Conservation (phyloP, 2,888 invertebrate species). For the Volucella inflata region DNA sequence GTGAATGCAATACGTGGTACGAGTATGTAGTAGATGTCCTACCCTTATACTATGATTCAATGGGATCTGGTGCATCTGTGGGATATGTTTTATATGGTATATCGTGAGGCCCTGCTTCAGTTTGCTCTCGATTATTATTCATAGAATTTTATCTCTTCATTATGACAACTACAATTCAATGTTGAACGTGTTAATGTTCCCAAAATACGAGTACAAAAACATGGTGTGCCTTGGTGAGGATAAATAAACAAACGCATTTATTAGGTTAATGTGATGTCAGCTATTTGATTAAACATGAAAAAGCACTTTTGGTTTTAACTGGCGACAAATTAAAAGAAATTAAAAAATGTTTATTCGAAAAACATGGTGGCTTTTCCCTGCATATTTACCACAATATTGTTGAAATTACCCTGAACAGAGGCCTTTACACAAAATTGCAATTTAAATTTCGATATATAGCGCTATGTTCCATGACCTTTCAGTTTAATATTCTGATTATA, state of each 20-base stretch:
- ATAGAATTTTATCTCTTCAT: constrained; percentile 49
- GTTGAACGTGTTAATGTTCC: constrained; percentile 16
- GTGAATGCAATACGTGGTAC: constrained; percentile 15
- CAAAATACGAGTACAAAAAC: background rate
- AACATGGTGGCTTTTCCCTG: no score
- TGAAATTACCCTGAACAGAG: no score
- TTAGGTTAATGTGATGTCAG: constrained; percentile 15
- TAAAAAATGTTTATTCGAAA: no score
- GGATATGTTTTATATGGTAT: background rate
- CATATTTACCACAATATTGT: no score
- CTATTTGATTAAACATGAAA: background rate
- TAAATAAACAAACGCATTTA: constrained; percentile 15
- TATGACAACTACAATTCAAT: constrained; percentile 7
- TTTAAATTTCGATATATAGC: no score
- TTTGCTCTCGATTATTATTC: constrained; percentile 68
- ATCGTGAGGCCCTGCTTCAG: background rate
- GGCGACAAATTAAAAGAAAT: no score
- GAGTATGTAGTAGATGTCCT: background rate
- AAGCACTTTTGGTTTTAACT: no score
- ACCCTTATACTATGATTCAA: constrained; percentile 4
- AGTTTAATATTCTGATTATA: no score
- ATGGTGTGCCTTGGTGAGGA: background rate
- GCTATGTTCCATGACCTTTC: no score
- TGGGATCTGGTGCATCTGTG: constrained; percentile 45
- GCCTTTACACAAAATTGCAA: no score